A percentile compares a stretch with the other conserved stretches of the same genome.
Conservation (phyloP, 2,888 invertebrate species). For the Conops quadrifasciatus region DNA sequence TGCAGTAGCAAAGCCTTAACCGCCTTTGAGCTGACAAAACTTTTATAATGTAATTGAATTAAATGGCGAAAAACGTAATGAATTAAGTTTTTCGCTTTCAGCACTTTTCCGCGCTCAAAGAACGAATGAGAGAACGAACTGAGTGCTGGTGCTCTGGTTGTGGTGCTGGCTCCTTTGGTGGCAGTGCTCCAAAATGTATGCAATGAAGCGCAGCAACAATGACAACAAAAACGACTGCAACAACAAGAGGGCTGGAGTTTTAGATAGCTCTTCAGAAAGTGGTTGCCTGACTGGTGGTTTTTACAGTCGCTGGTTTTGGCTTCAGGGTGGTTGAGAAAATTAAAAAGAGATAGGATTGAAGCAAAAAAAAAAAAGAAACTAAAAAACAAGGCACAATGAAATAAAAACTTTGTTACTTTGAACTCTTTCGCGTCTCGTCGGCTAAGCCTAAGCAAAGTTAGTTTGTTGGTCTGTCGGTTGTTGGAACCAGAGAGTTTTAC, state of each 20-base stretch:
- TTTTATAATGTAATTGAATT: slow-evolving; percentile 61
- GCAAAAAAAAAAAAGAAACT: neutral
- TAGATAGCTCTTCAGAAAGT: no score
- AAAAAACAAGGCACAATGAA: neutral
- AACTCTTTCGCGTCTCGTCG: slow-evolving; percentile 22
- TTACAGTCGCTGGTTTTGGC: slow-evolving; percentile 45
- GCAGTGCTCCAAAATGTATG: slow-evolving; percentile 25
- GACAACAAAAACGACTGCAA: neutral
- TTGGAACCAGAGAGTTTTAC: neutral
- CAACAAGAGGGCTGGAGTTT: neutral
- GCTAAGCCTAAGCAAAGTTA: neutral
- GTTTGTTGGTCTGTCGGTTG: slow-evolving; percentile 13
- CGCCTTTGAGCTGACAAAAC: slow-evolving; percentile 45
- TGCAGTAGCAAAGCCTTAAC: neutral
- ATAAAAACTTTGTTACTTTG: slow-evolving; percentile 17
- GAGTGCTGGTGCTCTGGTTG: neutral
- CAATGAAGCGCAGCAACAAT: slow-evolving; percentile 30
- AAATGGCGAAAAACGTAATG: slow-evolving; percentile 64
- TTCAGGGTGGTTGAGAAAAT: slow-evolving; percentile 1
- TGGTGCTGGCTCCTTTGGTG: slow-evolving; percentile 22
- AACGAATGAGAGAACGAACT: slow-evolving; percentile 37
- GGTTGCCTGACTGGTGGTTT: neutral
- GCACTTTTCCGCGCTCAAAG: slow-evolving; percentile 16
- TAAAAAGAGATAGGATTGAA: neutral
- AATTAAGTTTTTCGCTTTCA: slow-evolving; percentile 58